Evolutionary conservation across 2,888 invertebrate genomes (phyloP), one percentile per base, ranked within the genome.

Genomic region (Schizotus pectinicornis): DNA sequence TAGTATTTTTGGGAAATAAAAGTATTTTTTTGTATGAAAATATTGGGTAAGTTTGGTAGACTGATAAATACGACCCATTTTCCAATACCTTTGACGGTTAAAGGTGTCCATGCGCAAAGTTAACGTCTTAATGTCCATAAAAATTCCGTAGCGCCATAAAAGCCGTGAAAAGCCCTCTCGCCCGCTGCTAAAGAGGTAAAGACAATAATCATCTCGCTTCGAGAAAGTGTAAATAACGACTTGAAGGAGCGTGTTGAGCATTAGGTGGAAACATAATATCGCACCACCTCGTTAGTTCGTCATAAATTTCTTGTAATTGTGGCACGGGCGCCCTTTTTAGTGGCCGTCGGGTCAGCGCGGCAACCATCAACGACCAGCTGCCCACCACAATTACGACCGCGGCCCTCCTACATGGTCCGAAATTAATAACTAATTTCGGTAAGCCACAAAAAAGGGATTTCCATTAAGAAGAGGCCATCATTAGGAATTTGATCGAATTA

Each of bases 391-490:
- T 65, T 66, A 62, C 60, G 45, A 37, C 3, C 39, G 22, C 32
- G 45, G 65, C 66, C 69, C 70, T 67, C 70, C 67, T 69, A 70
- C 67, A 65, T 69, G 63, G 68, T 64, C 65, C 60, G 59, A 62
- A 67, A 69, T 67, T 69, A 69, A 65, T 67, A 68, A 65, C 67
- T 67, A 64, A 68, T 70, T 70, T 70, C 64, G 53, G 51, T 66
- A 62, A 60, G 57, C 52, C 60, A 62, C 59, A 59, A 56, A 58
- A 65, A 61, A 63, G 49, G 37, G 50, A 59, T 50, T 56, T 56
- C 56, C 51, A 56, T 56, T 56, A 56, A 22, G 22, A 22, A 30
- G 38, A 39, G 33, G 37, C 50, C 39, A 51, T 43, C 46, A 56
- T 56, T 56, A 56, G 46, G 50, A 41, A 55, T 47, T 51, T 56